Evolutionary conservation across 2,797 vertebrate species (phyloP), one percentile per base, ranked within the genome.

Genomic region (Anabas testudineus): DNA sequence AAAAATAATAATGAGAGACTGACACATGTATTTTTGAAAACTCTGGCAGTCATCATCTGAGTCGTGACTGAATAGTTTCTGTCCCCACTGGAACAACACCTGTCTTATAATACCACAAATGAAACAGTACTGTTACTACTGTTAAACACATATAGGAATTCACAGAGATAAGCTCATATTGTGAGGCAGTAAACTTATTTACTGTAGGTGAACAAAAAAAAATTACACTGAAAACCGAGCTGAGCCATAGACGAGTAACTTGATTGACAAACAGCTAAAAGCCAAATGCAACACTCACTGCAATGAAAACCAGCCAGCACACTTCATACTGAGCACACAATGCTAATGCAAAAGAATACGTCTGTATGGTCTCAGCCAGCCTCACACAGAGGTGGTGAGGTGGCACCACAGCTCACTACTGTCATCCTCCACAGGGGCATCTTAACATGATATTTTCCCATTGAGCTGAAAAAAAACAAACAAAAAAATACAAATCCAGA

Each of bases 391-490:
- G 30, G 43, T 58, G 52, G 45, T 47, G 58, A 45, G 58, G 46
- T 36, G 41, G 10, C 19, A 14, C 41, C 32, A 14, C 46, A 37
- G 58, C 56, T 73, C 49, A 14, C 65, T 42, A 14, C 65, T 42
- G 58, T 58, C 67, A 64, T 67, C 56, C 42, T 76, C 70, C 53
- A 4, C 26, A 13, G 21, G 34, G 37, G 55, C 30, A 72, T 78
- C 58, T 74, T 56, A 54, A 66, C 56, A 49, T 52, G 59, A 76
- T 65, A 66, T 57, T 71, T 80, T 72, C 63, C 75, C 52, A 30
- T 39, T 45, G 10, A 69, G 76, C 65, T 75, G 47, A 56, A 58
- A 64, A 49, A 75, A 48, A n/a, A n/a, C n/a, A n/a, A n/a, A n/a
- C n/a, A 34, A 36, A 13, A 36, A 36, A 36, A 36, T n/a, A n/a